Evolutionary conservation across 2,888 invertebrate genomes (phyloP).

Genomic region (Baronia brevicornis): DNA sequence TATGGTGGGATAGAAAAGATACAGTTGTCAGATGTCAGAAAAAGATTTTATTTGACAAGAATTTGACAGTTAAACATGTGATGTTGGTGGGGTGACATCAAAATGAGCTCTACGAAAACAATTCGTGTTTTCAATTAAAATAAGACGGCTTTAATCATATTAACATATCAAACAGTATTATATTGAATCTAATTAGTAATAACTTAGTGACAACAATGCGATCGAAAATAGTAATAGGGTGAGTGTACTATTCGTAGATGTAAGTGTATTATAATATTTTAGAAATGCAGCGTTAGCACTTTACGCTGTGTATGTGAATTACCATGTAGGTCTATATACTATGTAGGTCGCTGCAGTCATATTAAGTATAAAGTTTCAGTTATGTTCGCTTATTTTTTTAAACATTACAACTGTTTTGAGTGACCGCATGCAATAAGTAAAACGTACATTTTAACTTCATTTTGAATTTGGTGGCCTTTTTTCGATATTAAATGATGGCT

Average conservation of each 20-base stretch:
- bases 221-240: conserved; percentile 23
- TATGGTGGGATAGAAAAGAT: too few species aligned
- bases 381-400: too few species aligned
- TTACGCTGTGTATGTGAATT: background rate
- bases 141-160: conserved; percentile 3
- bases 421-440: too few species aligned
- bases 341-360: too few species aligned
- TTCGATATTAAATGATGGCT: too few species aligned
- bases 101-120: background rate
- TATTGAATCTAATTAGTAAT: conserved; percentile 13
- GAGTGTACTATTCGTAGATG: conserved; percentile 12
- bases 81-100: conserved; percentile 2
- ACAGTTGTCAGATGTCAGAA: too few species aligned
- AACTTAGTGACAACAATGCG: conserved; percentile 17
- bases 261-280: conserved; percentile 6
- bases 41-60: conserved; percentile 6
- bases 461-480: too few species aligned
- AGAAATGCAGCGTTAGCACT: conserved; percentile 11
- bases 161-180: conserved; percentile 12
- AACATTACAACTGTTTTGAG: too few species aligned
- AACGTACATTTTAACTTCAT: too few species aligned
- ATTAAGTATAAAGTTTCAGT: too few species aligned
- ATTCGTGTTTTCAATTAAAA: conserved; percentile 3
- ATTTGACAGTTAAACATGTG: conserved; percentile 14
- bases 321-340: background rate